Conservation (phyloP, 1,140 invertebrate species). For the Drosophila kohkoa region DNA sequence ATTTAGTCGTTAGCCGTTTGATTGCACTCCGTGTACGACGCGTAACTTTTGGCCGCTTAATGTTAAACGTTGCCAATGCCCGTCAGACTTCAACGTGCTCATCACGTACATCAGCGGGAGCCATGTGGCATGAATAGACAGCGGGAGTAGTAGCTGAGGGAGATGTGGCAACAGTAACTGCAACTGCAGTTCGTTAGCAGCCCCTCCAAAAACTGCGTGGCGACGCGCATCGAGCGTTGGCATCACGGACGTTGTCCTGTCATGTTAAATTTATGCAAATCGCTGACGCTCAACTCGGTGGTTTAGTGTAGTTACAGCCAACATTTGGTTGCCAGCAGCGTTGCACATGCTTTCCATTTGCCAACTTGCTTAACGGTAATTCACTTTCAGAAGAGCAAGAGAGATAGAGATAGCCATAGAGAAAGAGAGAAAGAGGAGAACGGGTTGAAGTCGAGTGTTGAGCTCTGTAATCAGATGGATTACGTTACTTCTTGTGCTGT, state of each 20-base stretch:
- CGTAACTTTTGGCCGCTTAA: conserved; percentile 74
- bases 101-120: conserved; percentile 51
- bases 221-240: neutral
- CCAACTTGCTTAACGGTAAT: conserved; percentile 74
- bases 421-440: neutral
- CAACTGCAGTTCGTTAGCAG: conserved; percentile 74
- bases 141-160: neutral
- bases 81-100: conserved; percentile 64
- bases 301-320: conserved; percentile 20
- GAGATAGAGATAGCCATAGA: neutral
- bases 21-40: conserved; percentile 65
- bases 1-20: conserved; percentile 80
- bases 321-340: conserved; percentile 27
- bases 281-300: conserved; percentile 40
- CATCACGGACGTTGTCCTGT: conserved; percentile 54
- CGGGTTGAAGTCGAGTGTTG: conserved; percentile 2
- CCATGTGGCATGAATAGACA: neutral
- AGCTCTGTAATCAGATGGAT: conserved; percentile 65
- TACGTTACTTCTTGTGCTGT: conserved; percentile 24
- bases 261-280: conserved; percentile 78
- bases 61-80: conserved; percentile 77
- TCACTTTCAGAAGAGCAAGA: conserved; percentile 54
- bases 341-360: conserved; percentile 62
- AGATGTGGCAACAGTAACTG: conserved; percentile 28
- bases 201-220: conserved; percentile 66